Conservation (phyloP, 2,797 vertebrate genomes). For the Oophaga sylvatica region DNA sequence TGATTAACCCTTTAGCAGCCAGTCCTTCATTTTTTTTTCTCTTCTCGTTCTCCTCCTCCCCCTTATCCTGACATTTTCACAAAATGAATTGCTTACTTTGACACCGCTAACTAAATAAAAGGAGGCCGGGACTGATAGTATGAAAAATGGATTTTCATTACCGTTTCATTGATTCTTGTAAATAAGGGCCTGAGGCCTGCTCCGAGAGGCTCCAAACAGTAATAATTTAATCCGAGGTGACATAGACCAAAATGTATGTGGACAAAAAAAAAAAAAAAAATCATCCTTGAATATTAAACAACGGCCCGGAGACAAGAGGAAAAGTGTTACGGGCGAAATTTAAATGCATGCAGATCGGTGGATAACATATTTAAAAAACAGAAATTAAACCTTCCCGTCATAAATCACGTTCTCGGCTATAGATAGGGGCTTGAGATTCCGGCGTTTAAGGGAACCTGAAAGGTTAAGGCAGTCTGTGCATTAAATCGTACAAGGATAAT, state of each 20-base stretch:
- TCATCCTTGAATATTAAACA: constrained; percentile 99
- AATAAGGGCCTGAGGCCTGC: constrained; percentile 95
- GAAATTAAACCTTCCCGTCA: constrained; percentile 99
- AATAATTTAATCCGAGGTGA: constrained; percentile 99
- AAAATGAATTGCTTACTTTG: constrained; percentile 99
- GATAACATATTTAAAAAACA: constrained; percentile 99
- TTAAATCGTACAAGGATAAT: constrained; percentile 99
- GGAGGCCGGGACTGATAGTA: constrained; percentile 97
- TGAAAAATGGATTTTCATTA: constrained; percentile 99
- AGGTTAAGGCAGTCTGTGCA: constrained; percentile 99
- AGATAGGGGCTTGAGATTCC: constrained; percentile 98
- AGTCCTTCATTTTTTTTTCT: constrained; percentile 77
- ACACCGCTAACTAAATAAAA: constrained; percentile 99
- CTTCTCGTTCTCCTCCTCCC: constrained; percentile 71
- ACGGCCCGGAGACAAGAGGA: constrained; percentile 90
- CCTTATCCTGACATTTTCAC: constrained; percentile 90
- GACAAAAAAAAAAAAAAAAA: constrained; percentile 83
- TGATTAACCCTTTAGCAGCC: constrained; percentile 88
- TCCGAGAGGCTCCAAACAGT: constrained; percentile 94
- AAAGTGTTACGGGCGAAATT: constrained; percentile 86
- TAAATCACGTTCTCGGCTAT: constrained; percentile 98
- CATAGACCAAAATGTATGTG: constrained; percentile 99
- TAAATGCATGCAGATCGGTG: constrained; percentile 99
- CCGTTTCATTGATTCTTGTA: constrained; percentile 99
- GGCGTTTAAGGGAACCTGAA: constrained; percentile 98